A percentile compares a stretch with the other conserved stretches of the same genome.
These are phyloP conservation scores for Kryptopterus vitreolus DNA, from an alignment of 2,797 vertebrate genomes.

Conservation along the genomic window DNA sequence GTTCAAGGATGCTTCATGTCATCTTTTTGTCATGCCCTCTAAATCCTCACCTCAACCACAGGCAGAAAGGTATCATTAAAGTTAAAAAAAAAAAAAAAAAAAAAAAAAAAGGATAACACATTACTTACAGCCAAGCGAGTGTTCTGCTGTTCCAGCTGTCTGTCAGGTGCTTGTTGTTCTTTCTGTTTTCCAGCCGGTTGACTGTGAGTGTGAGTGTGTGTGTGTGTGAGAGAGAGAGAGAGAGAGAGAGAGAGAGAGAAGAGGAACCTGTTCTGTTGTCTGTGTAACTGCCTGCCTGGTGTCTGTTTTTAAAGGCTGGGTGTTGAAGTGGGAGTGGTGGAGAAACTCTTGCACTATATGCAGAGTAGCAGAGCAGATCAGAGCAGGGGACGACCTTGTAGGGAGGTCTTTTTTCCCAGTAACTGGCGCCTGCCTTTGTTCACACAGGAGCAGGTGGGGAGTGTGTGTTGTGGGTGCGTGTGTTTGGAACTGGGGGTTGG, in stretches of 20 bases:
- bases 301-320: slow-evolving; percentile 41
- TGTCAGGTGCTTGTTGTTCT: slow-evolving; percentile 25
- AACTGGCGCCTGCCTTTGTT: slow-evolving; percentile 25
- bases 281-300: slow-evolving; percentile 12
- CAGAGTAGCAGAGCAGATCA: background rate
- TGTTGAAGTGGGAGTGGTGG: slow-evolving; percentile 29
- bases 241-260: background rate
- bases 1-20: background rate
- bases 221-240: no score
- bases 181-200: background rate
- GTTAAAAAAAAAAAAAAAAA: slow-evolving; percentile 22
- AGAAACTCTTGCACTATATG: background rate
- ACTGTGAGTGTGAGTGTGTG: slow-evolving; percentile 20
- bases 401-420: slow-evolving; percentile 29
- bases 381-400: slow-evolving; percentile 9
- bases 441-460: slow-evolving; percentile 37
- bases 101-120: slow-evolving; percentile 14
- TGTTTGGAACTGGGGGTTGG: slow-evolving; percentile 58
- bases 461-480: slow-evolving; percentile 36
- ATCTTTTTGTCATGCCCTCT: background rate
- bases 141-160: slow-evolving; percentile 14
- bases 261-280: slow-evolving; percentile 38
- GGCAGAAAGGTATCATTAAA: slow-evolving; percentile 8
- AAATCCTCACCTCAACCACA: background rate
- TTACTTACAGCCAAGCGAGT: slow-evolving; percentile 40